phyloP scores from a whole-genome alignment of 2,888 invertebrate species.

The Ochropleura plecta region DNA sequence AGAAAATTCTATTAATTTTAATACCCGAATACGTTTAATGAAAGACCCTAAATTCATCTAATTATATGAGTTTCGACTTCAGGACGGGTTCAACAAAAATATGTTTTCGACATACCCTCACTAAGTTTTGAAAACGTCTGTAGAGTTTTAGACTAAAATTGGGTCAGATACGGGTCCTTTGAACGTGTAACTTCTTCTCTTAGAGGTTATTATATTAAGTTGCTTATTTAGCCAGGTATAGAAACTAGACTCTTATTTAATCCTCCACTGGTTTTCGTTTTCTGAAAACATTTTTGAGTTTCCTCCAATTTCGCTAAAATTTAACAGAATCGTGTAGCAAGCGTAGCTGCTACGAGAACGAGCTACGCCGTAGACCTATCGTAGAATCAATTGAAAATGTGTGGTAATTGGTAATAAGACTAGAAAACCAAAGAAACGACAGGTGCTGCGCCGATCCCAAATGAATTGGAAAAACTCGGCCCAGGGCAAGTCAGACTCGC shows the following conservation, averaged over 20 bases:
- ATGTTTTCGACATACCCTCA: constrained; percentile 24
- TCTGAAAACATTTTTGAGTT: not conserved
- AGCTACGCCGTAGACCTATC: not conserved
- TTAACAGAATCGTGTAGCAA: not conserved
- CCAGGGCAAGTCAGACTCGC: too few species aligned
- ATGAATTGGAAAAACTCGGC: too few species aligned
- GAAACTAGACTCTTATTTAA: not conserved
- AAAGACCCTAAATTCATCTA: constrained; percentile 29
- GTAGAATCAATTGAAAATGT: not conserved
- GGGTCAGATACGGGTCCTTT: constrained; percentile 3
- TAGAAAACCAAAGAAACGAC: too few species aligned
- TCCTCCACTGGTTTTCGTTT: not conserved
- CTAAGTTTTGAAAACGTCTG: constrained; percentile 19
- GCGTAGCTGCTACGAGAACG: not conserved
- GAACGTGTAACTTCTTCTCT: not conserved
- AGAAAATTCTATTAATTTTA: constrained; percentile 12
- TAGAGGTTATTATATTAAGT: not conserved
- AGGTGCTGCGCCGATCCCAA: too few species aligned
- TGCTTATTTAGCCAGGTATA: not conserved
- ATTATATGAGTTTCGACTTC: constrained; percentile 25
- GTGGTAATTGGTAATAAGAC: too few species aligned
- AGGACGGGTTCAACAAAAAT: constrained; percentile 17
- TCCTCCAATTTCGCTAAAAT: not conserved
- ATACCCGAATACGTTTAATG: constrained; percentile 11
- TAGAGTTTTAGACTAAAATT: constrained; percentile 22